These are phyloP conservation scores for Lithobates sylvaticus DNA, from an alignment of 2,797 vertebrate genomes.

Conservation along the genomic window DNA sequence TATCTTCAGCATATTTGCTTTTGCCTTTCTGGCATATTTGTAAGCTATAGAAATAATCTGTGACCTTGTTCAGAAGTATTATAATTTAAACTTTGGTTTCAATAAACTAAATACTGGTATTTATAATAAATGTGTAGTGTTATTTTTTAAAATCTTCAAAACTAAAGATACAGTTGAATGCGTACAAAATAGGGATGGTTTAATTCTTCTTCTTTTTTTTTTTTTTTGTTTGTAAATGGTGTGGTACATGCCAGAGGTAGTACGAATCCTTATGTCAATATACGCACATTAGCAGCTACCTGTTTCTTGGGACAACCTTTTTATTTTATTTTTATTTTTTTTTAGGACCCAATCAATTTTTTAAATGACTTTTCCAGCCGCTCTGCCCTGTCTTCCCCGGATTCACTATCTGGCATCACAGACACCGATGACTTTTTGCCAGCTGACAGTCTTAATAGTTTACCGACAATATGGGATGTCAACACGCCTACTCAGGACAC, in stretches of 20 bases:
- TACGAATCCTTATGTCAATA: too few relatives aligned
- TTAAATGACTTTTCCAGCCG: conserved; percentile 89
- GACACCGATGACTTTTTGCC: conserved; percentile 83
- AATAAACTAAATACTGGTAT: too few relatives aligned
- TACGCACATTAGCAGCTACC: background rate
- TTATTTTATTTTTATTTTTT: background rate
- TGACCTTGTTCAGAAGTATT: background rate
- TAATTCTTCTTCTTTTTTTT: too few relatives aligned
- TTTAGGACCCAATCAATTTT: conserved; percentile 86
- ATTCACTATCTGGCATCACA: conserved; percentile 91
- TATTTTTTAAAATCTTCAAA: too few relatives aligned
- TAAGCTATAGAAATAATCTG: background rate
- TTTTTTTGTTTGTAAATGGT: too few relatives aligned
- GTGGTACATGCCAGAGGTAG: too few relatives aligned
- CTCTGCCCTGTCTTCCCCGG: conserved; percentile 92
- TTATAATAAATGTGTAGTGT: too few relatives aligned
- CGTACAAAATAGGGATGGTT: too few relatives aligned
- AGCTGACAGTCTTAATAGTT: conserved; percentile 81
- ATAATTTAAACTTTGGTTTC: too few relatives aligned
- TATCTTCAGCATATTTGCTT: background rate
- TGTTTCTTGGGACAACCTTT: background rate
- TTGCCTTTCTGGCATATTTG: background rate
- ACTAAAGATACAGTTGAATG: too few relatives aligned
- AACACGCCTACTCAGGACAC: conserved; percentile 83
- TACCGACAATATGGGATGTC: conserved; percentile 93